phyloP scores from a whole-genome alignment of 2,113 vertebrate species.

The Saguinus midas region DNA sequence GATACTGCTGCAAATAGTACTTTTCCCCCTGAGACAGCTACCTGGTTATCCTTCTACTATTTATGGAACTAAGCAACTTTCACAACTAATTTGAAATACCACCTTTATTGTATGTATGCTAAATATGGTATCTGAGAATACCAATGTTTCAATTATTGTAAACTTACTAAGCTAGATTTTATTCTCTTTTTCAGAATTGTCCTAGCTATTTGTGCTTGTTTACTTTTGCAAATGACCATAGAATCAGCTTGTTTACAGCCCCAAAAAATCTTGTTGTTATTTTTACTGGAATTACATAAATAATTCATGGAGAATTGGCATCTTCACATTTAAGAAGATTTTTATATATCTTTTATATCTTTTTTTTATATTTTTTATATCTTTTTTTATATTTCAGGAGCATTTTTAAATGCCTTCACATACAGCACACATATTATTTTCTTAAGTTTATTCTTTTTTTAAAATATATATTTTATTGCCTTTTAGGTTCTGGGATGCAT shows the following conservation, averaged over 20 bases:
- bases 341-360: background rate
- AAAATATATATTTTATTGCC: too few species aligned
- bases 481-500: too few species aligned
- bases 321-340: background rate
- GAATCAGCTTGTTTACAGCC: background rate
- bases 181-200: background rate
- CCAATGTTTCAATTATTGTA: background rate
- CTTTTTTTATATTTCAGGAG: background rate
- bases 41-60: background rate
- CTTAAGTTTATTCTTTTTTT: background rate
- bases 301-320: background rate
- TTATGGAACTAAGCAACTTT: background rate
- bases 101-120: background rate
- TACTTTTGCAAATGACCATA: background rate
- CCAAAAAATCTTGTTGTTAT: background rate
- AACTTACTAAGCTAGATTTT: background rate
- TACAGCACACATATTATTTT: background rate
- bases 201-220: background rate
- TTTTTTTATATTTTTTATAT: background rate
- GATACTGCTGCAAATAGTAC: background rate
- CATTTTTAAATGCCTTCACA: background rate
- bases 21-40: background rate
- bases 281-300: constrained; percentile 19
- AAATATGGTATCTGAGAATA: background rate
- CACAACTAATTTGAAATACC: background rate